These are phyloP conservation scores for Helobdella robusta DNA, from an alignment of 2,888 invertebrate genomes.

Conservation along the genomic window DNA sequence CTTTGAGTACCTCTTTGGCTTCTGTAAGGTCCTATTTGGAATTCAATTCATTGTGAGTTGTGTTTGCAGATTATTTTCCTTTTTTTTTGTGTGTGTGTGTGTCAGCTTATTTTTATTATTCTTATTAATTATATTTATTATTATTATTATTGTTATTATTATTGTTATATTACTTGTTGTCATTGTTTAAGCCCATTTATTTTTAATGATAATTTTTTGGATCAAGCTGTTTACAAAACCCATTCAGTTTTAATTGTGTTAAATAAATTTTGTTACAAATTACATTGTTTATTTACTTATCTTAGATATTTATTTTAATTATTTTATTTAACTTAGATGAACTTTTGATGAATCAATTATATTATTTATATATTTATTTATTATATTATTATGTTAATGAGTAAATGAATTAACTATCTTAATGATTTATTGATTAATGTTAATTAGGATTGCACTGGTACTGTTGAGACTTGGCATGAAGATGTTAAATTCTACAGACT, in stretches of 20 bases:
- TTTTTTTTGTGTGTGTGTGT: not conserved
- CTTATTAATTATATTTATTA: no score
- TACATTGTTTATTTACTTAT: no score
- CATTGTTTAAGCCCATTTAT: no score
- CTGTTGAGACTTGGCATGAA: constrained; percentile 70
- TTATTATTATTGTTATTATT: no score
- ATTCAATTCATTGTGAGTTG: constrained; percentile 46
- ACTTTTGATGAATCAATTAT: no score
- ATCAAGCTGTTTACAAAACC: no score
- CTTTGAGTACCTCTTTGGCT: constrained; percentile 65
- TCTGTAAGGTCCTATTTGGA: constrained; percentile 69
- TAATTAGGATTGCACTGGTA: constrained; percentile 55
- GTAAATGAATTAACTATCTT: not conserved
- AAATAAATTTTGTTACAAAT: no score
- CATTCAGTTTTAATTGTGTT: no score
- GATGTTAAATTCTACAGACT: constrained; percentile 75
- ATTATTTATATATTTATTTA: not conserved
- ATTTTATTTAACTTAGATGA: no score
- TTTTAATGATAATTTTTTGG: no score
- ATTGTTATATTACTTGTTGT: no score
- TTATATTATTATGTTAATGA: not conserved
- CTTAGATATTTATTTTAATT: no score
- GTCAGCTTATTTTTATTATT: not conserved
- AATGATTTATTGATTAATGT: not conserved
- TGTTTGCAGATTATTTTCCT: not conserved